Conservation (phyloP, 1,140 invertebrate species). For the Mizuhopecten yessoensis region DNA sequence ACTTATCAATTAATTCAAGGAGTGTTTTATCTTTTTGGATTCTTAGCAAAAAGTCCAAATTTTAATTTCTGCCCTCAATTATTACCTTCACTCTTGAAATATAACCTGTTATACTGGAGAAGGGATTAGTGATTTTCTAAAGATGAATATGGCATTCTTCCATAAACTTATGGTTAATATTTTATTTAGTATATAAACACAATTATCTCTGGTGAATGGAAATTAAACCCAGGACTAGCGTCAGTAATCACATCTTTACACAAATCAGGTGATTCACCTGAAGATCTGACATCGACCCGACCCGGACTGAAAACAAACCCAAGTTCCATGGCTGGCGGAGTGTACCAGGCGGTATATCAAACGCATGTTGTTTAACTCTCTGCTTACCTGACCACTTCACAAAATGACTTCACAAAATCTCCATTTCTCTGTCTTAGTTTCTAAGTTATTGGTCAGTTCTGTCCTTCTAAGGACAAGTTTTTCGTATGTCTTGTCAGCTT, state of each 20-base stretch:
- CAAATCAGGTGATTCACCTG: constrained; percentile 7
- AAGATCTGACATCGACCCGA: neutral
- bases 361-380: neutral
- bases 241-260: constrained; percentile 39
- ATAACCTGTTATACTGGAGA: neutral
- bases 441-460: neutral
- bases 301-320: neutral
- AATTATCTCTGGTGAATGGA: constrained; percentile 24
- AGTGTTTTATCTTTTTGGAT: neutral
- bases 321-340: neutral
- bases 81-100: neutral
- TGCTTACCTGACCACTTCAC: neutral
- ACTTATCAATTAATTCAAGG: no score
- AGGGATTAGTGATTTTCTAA: constrained; percentile 17
- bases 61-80: neutral
- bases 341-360: constrained; percentile 17
- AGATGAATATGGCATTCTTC: constrained; percentile 34
- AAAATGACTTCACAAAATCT: neutral
- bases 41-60: neutral
- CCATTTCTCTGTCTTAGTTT: neutral
- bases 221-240: neutral
- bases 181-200: constrained; percentile 36
- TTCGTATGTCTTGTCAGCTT: no score
- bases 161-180: constrained; percentile 25
- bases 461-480: neutral